Conservation (phyloP, 2,113 vertebrate genomes). For the Platysternon megacephalum region DNA sequence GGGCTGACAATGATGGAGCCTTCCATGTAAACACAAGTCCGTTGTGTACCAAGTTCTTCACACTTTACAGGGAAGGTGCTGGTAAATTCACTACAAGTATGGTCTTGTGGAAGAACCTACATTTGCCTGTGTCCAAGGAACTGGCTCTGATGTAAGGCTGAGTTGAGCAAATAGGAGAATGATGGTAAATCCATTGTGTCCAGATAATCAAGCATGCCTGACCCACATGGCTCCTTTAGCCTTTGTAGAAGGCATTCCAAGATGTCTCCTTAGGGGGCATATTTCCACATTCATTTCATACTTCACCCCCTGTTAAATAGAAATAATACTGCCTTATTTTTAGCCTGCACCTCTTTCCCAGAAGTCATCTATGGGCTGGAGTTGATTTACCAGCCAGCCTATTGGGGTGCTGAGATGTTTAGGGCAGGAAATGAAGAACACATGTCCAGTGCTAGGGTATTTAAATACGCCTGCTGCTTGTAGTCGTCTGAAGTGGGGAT, state of each 20-base stretch:
- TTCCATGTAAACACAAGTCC: not conserved
- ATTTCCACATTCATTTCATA: not conserved
- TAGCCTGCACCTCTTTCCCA: not conserved
- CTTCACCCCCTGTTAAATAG: fast-evolving
- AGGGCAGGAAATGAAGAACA: not conserved
- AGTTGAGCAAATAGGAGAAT: not conserved
- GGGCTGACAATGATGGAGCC: not conserved
- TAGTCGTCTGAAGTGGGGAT: not conserved
- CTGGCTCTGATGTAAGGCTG: fast-evolving
- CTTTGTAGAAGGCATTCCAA: not conserved
- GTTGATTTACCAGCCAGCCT: no score
- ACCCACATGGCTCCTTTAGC: slow-evolving; percentile 5
- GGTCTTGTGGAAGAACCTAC: not conserved
- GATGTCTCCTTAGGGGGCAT: fast-evolving
- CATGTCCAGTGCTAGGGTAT: not conserved
- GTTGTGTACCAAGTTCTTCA: not conserved
- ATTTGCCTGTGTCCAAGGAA: not conserved
- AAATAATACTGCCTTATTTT: not conserved
- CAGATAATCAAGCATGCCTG: not conserved
- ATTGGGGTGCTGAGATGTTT: fast-evolving
- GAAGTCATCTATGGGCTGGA: not conserved
- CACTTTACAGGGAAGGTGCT: not conserved
- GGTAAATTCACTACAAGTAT: not conserved
- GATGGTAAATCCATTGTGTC: not conserved
- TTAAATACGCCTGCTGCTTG: not conserved